These are phyloP conservation scores for Psittacus erithacus DNA, from an alignment of 2,113 vertebrate species.

Conservation along the genomic window DNA sequence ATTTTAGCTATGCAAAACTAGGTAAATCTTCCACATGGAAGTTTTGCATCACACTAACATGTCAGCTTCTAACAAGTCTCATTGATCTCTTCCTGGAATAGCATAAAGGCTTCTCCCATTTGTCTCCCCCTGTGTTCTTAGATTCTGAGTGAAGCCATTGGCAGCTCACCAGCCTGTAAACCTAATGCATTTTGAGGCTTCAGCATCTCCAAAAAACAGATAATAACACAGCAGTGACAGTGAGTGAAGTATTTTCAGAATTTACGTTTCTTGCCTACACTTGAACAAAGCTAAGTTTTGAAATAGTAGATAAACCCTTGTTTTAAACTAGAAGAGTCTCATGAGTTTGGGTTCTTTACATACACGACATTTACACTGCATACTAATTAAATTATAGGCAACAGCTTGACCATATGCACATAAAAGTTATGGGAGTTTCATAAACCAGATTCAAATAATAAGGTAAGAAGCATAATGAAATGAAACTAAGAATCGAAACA, in stretches of 20 bases:
- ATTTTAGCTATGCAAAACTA: background rate
- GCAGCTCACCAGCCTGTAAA: background rate
- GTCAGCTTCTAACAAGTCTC: background rate
- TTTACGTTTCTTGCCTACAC: background rate
- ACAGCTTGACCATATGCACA: background rate
- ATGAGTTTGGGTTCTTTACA: background rate
- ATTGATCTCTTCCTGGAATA: background rate
- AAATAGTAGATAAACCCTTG: background rate
- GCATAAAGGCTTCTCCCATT: background rate
- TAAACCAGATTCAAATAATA: background rate
- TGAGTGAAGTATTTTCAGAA: background rate
- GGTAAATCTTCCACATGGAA: background rate
- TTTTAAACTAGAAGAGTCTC: background rate
- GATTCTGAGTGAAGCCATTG: background rate
- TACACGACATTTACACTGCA: background rate
- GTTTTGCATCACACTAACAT: background rate
- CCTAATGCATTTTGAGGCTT: background rate
- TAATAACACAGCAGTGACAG: background rate
- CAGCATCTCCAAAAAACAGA: background rate
- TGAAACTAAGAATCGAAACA: background rate
- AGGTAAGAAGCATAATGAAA: background rate
- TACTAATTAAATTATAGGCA: constrained; percentile 32
- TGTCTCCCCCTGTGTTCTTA: background rate
- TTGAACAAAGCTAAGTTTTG: background rate
- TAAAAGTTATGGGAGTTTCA: background rate